Evolutionary conservation across 2,797 vertebrate species (phyloP), one percentile per base, ranked within the genome.

Genomic region (Pterois miles): DNA sequence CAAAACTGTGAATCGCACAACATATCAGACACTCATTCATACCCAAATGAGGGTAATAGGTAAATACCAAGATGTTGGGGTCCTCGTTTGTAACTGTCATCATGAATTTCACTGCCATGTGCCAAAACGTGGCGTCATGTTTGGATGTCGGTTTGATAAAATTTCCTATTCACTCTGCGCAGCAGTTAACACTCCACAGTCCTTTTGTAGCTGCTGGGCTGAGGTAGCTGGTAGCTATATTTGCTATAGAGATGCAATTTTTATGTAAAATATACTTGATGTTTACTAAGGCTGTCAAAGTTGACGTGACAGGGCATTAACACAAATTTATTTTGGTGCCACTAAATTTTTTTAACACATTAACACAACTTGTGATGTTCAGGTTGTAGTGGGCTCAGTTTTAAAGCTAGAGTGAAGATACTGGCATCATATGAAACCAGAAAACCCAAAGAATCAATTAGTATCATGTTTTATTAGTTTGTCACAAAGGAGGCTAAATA

Each of bases 1-100:
- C 60, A 73, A 60, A 80, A 76, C 68, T 68, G 67, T 76, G 65
- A 65, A 78, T 70, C 8, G 38, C 60, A 70, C 71, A 40, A 70
- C 43, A 33, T 65, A 56, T 68, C 59, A 71, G 33, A 81, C 33
- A 4, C 60, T 69, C 72, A 74, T 80, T 81, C 58, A 78, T 68
- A 60, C n/a, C 14, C 5, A 18, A 75, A 46, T 69, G 22, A 57
- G 65, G 11, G 20, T 20, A 48, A 50, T 25, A 50, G 18, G 36
- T 53, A 43, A 81, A 72, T 60, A 27, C 22, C n/a, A 14, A 52
- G 10, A 67, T 66, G 10, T 27, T 62, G 53, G 13, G 46, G 56
- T 31, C 33, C 25, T 43, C 13, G 18, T 57, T 40, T 68, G 40
- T 62, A 65, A 33, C 25, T 74, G 20, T 69, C 6, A 5, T 69